phyloP scores from a whole-genome alignment of 2,888 invertebrate species.

The Sinohyriopsis cumingii region DNA sequence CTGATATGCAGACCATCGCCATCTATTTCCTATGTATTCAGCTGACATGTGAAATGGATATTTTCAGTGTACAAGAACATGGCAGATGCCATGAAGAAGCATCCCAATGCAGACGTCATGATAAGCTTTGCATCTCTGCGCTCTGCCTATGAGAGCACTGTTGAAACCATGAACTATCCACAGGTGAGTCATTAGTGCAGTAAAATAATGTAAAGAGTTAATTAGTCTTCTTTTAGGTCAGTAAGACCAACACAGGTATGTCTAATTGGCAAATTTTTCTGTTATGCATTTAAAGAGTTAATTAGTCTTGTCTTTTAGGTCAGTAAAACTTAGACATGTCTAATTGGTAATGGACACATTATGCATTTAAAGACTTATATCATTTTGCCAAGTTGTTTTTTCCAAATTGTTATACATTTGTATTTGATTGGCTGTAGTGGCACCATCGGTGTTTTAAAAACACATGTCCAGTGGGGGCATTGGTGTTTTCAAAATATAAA shows the following conservation, averaged over 20 bases:
- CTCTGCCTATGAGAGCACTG: slow-evolving; percentile 96
- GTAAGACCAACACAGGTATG: background rate
- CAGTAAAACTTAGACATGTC: no score
- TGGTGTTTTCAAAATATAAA: no score
- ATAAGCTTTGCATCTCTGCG: slow-evolving; percentile 97
- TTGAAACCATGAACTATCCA: slow-evolving; percentile 93
- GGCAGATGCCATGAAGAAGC: slow-evolving; percentile 95
- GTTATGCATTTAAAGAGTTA: no score
- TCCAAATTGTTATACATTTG: no score
- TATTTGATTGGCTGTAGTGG: no score
- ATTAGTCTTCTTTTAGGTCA: slow-evolving; percentile 1
- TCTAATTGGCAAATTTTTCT: background rate
- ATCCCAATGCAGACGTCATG: slow-evolving; percentile 94
- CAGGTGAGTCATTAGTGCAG: slow-evolving; percentile 73
- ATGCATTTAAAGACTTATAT: no score
- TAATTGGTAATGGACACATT: no score
- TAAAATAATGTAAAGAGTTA: background rate
- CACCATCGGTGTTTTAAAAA: no score
- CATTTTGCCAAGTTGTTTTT: no score
- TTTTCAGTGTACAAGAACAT: slow-evolving; percentile 92
- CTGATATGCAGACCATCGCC: background rate
- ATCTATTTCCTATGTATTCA: slow-evolving; percentile 2
- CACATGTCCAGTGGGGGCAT: no score
- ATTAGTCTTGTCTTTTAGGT: no score
- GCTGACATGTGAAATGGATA: background rate